Base-by-base conservation (phyloP, 2,113 vertebrate genomes). In the Acanthochromis polyacanthus region DNA sequence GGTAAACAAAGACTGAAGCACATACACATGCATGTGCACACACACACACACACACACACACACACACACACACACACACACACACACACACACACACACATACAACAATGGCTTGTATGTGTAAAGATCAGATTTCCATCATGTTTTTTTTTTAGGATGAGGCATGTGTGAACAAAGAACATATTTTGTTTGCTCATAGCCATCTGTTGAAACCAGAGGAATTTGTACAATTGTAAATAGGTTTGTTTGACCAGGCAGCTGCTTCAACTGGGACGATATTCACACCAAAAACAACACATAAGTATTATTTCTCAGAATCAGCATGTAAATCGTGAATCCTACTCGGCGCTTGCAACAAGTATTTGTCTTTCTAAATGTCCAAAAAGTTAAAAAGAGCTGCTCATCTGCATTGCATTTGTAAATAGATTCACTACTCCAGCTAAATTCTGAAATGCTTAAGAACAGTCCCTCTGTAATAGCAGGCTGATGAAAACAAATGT, bases 131-230 rank as follows among this genome's bases (percentile, higher is more conserved):
- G 84, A 94, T 95, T 95, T 94, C 93, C 88, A 85, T 83, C 75
- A 22, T 93, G 92, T 95, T 94, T 94, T 94, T 91, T 94, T n/a
- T 73, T 88, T 90, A 91, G 93, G 92, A 94, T 92, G 91, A 93
- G 93, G 93, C 90, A 87, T 93, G 89, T 76, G 80, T 66, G 86
- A 87, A 91, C 91, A 94, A 93, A 94, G 93, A 94, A 92, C 94
- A 94, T 90, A 86, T 91, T 92, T 91, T 82, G 80, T 91, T 90
- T 84, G 81, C 87, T 93, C 70, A 67, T 32, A 63, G 66, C 89
- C 90, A 92, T 93, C 91, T 93, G 94, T 86, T 84, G 72, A 85
- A 88, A 84, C 66, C 71, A 16, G 68, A 68, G 85, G 83, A 88
- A 93, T 92, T 68, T 89, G 51, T 58, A 55, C 86, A 89, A 91